These are phyloP conservation scores for Galbula dea DNA, from an alignment of 2,113 vertebrate genomes.

Conservation along the genomic window DNA sequence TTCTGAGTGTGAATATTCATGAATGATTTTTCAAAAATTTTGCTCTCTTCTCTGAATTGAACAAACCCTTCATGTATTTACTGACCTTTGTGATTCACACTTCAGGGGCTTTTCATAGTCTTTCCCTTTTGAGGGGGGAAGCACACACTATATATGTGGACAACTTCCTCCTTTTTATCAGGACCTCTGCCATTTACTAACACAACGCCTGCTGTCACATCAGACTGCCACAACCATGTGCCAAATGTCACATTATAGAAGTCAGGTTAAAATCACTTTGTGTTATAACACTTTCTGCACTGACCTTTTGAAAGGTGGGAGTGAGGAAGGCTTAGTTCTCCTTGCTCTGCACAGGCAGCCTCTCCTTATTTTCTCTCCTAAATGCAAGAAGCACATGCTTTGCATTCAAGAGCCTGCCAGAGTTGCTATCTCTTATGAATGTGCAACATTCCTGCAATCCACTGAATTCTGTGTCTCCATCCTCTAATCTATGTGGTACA, in stretches of 20 bases:
- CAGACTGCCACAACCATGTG: conserved; percentile 25
- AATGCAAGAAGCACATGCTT: background rate
- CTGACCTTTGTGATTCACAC: conserved; percentile 2
- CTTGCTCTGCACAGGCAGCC: background rate
- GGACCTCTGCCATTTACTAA: conserved; percentile 1
- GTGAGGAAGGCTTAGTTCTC: background rate
- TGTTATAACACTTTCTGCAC: conserved; percentile 28
- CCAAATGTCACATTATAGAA: conserved; percentile 75
- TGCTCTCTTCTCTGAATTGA: background rate
- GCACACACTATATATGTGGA: background rate
- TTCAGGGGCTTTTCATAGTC: background rate
- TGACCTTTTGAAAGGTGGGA: conserved; percentile 58
- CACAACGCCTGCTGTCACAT: conserved; percentile 52
- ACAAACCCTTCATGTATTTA: background rate
- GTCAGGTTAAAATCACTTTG: conserved; percentile 57
- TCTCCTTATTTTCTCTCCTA: conserved; percentile 51
- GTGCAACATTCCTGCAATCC: background rate
- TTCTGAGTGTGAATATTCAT: background rate
- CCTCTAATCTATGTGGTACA: background rate
- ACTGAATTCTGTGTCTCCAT: rapidly evolving
- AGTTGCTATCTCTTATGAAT: background rate
- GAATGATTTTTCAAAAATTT: background rate
- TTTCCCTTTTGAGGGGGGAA: background rate
- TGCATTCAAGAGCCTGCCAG: background rate
- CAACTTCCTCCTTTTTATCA: background rate